Conservation (phyloP, 2,888 invertebrate species). For the Drosophila yooni region DNA sequence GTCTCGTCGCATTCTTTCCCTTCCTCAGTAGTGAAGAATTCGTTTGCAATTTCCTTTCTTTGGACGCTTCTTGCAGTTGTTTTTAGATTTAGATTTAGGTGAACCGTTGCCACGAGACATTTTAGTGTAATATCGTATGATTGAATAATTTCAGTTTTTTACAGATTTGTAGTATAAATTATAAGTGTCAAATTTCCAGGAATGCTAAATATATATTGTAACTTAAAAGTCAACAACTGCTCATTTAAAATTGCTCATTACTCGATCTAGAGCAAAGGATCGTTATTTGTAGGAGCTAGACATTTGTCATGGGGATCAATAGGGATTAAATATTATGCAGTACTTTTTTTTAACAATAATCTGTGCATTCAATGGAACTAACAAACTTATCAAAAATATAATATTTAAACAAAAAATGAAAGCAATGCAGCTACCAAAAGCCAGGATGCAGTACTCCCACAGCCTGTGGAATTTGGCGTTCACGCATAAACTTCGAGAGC, state of each 20-base stretch:
- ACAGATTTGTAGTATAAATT: neutral
- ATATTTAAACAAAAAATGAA: neutral
- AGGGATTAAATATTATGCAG: neutral
- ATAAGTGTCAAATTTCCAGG: neutral
- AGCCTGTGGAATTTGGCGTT: conserved; percentile 89
- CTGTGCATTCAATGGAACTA: neutral
- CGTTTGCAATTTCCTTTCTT: neutral
- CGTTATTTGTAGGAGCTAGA: neutral
- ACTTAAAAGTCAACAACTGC: neutral
- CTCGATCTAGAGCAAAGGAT: neutral
- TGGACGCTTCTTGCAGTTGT: neutral
- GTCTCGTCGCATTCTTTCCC: too few relatives aligned
- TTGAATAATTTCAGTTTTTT: neutral
- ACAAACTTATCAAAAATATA: neutral
- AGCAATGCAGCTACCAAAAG: conserved; percentile 86
- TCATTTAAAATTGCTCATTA: neutral
- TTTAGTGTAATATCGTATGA: neutral
- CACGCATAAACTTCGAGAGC: conserved; percentile 88
- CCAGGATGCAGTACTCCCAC: conserved; percentile 87
- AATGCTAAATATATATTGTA: neutral
- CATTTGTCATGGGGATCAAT: neutral
- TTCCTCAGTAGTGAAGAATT: conserved; percentile 40
- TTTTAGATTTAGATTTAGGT: neutral
- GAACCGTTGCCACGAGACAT: conserved; percentile 1
- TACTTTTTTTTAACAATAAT: conserved; percentile 13